Conservation (phyloP, 2,797 vertebrate genomes). For the Mareca penelope region DNA sequence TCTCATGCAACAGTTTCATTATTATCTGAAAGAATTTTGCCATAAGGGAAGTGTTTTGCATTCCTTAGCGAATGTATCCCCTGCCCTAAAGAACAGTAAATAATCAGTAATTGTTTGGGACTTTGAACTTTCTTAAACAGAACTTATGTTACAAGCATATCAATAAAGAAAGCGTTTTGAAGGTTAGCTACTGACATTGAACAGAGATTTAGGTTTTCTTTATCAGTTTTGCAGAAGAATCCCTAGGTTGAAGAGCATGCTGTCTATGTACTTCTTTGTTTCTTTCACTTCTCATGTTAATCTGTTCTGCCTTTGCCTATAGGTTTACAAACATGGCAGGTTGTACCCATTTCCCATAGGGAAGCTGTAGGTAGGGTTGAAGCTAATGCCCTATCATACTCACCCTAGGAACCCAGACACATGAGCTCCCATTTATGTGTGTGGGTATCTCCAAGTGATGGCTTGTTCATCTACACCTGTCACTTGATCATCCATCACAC, state of each 20-base stretch:
- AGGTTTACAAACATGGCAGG: neutral
- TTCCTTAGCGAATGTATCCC: neutral
- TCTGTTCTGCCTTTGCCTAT: neutral
- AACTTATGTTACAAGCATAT: neutral
- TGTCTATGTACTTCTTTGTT: neutral
- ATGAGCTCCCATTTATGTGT: neutral
- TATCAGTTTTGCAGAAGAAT: neutral
- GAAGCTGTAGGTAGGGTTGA: neutral
- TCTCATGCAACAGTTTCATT: neutral
- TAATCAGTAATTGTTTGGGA: neutral
- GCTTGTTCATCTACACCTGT: neutral
- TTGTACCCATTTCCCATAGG: neutral
- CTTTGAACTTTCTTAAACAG: neutral
- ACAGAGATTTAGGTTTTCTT: neutral
- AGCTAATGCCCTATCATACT: neutral
- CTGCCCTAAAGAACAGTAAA: neutral
- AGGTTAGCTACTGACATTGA: neutral
- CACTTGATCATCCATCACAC: neutral
- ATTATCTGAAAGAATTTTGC: constrained; percentile 34
- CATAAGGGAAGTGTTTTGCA: constrained; percentile 8
- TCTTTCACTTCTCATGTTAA: neutral
- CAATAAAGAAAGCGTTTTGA: neutral
- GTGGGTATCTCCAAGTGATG: neutral
- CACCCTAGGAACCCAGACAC: neutral
- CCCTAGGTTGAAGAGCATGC: neutral